Percentiles rank a stretch among this genome's conserved stretches.
Evolutionary conservation across 1,140 invertebrate genomes (phyloP).

Genomic region (Micrasema minimum): DNA sequence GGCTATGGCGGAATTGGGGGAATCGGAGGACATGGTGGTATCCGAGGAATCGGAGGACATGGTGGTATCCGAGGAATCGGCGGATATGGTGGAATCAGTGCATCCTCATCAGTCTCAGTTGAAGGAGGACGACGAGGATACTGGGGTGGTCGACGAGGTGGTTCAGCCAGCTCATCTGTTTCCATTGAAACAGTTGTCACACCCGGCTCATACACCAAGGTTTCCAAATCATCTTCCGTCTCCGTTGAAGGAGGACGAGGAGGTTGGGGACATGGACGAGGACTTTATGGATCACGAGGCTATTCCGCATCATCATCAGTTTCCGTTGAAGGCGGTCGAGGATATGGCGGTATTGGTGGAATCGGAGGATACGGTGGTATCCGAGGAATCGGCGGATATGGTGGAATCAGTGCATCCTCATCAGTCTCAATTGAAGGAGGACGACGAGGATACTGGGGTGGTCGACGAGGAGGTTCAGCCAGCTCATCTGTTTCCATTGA

Average conservation of each 20-base stretch:
- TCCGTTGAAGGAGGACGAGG: too few relatives aligned
- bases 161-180: too few relatives aligned
- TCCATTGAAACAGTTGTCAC: too few relatives aligned
- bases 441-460: not conserved
- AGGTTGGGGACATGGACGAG: too few relatives aligned
- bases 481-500: slow-evolving; percentile 4
- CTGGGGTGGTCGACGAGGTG: slow-evolving; percentile 4
- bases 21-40: not conserved
- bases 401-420: not conserved
- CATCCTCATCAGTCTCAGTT: slow-evolving; percentile 1
- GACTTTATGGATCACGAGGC: too few relatives aligned
- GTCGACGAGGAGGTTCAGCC: not conserved
- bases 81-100: not conserved
- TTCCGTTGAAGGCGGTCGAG: too few relatives aligned
- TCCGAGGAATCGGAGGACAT: not conserved
- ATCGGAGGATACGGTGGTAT: too few relatives aligned
- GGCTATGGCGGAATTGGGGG: too few relatives aligned
- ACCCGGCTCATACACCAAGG: not conserved
- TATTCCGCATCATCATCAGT: too few relatives aligned
- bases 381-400: too few relatives aligned
- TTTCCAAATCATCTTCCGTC: too few relatives aligned
- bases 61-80: not conserved
- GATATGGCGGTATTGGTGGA: too few relatives aligned
- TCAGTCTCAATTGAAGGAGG: slow-evolving; percentile 11
- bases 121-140: slow-evolving; percentile 26